Evolutionary conservation across 2,113 vertebrate species (phyloP), one percentile per base, ranked within the genome.

Genomic region (Panthera leo): DNA sequence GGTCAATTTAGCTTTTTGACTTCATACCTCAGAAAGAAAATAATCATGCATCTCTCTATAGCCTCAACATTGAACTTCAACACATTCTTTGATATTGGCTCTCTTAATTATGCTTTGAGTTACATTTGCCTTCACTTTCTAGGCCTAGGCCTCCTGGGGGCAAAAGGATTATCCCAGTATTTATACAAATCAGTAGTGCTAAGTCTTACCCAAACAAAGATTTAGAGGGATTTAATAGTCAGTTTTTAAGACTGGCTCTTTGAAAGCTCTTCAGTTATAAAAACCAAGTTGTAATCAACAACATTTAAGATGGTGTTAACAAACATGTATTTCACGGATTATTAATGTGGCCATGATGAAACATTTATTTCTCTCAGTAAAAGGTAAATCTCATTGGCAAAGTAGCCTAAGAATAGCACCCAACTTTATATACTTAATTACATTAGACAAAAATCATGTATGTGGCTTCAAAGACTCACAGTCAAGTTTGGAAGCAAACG

Each of bases 181-280:
- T 98, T 98, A 95, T 94, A 98, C 96, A 98, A 98, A 98, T 93
- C 93, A 98, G 48, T 89, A 89, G 92, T 68, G 95, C 95, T 98
- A 98, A 98, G 98, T 98, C 91, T 95, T 98, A 63, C 87, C 82
- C 89, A 96, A 51, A 97, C 79, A 97, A 96, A 92, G 78, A 97
- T 93, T 98, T 94, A 82, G 85, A 96, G 80, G 34, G 91, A 75
- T 48, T 97, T 70, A 34, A 34, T 79, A n/a, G 1, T 89, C 95
- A 67, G 97, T 96, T 97, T 71, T 97, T 96, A 95, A 98, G 84
- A 91, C 45, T 73, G 58, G n/a, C 36, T 93, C 87, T 96, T 89
- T 88, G 53, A 83, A 82, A 91, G 48, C 16, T 36, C 61, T 91
- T 95, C 45, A 94, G 23, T 95, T 91, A 61, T 89, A 94, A 29